A percentile compares a stretch with the other conserved stretches of the same genome.
phyloP scores from a whole-genome alignment of 2,888 invertebrate species.

The Prenolepis imparis region DNA sequence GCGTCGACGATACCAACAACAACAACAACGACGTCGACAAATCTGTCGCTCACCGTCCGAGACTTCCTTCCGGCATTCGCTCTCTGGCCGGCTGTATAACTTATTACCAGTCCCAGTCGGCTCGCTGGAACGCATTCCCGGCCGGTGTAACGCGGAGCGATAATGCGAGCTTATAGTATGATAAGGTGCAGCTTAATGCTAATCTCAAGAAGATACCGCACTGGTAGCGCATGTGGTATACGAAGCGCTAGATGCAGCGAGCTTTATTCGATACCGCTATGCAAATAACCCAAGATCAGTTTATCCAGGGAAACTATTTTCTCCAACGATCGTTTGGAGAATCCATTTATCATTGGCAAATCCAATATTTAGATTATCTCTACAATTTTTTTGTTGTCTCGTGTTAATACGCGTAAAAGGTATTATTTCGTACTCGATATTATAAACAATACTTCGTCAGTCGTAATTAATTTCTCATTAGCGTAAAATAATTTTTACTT shows the following conservation, averaged over 20 bases:
- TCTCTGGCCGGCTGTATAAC: constrained; percentile 31
- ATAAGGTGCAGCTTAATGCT: constrained; percentile 79
- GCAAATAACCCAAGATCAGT: constrained; percentile 15
- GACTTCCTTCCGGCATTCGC: constrained; percentile 59
- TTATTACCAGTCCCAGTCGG: constrained; percentile 37
- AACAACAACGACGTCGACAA: constrained; percentile 51
- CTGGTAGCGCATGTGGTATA: constrained; percentile 45
- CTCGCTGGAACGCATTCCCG: constrained; percentile 52
- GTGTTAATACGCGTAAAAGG: background rate
- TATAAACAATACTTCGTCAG: background rate
- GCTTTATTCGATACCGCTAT: constrained; percentile 30
- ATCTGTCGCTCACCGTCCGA: constrained; percentile 60
- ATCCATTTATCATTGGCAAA: constrained; percentile 2
- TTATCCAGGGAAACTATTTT: constrained; percentile 8
- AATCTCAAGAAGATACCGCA: constrained; percentile 75
- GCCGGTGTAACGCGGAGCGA: constrained; percentile 61
- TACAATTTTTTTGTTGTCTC: background rate
- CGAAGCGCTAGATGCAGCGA: constrained; percentile 25
- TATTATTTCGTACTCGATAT: background rate
- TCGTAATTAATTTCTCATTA: background rate
- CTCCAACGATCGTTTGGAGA: constrained; percentile 3
- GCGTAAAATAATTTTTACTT: constrained; percentile 21
- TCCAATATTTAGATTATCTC: background rate
- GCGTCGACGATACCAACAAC: constrained; percentile 37
- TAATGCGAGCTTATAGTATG: constrained; percentile 78